phyloP scores from a whole-genome alignment of 2,113 vertebrate genomes.

The Dipodomys spectabilis region DNA sequence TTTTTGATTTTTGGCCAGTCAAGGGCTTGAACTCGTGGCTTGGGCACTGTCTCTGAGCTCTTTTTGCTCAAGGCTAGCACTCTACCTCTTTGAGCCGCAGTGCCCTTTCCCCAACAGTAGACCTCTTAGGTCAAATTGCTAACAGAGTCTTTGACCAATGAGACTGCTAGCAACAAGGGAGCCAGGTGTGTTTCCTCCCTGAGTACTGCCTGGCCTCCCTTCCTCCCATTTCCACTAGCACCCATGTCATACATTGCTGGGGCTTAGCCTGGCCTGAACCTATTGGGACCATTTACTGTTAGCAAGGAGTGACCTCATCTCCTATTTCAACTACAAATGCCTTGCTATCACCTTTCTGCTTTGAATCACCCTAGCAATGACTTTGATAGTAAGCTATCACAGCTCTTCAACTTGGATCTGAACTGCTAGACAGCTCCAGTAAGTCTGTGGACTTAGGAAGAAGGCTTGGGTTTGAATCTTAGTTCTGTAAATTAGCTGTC shows the following conservation, averaged over 20 bases:
- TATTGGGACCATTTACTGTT: background rate
- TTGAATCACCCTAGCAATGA: conserved; percentile 17
- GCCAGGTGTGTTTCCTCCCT: background rate
- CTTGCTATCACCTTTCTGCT: conserved; percentile 23
- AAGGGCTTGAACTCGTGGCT: no score
- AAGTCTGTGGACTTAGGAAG: background rate
- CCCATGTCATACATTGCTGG: background rate
- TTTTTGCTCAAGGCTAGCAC: no score
- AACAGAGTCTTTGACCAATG: background rate
- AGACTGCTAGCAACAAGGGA: background rate
- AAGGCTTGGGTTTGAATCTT: conserved; percentile 46
- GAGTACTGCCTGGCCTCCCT: background rate
- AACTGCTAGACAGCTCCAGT: conserved; percentile 5
- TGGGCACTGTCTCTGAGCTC: no score
- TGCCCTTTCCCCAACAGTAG: no score
- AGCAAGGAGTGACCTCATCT: background rate
- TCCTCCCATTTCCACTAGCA: background rate
- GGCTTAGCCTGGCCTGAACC: background rate
- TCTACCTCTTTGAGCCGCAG: no score
- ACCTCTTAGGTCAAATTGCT: background rate
- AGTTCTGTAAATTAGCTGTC: conserved; percentile 24
- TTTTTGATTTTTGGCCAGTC: no score
- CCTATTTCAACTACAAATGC: background rate
- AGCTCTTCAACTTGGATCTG: background rate
- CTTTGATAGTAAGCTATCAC: conserved; percentile 1